phyloP scores from a whole-genome alignment of 2,797 vertebrate species.

The Muraenolepis orangiensis region DNA sequence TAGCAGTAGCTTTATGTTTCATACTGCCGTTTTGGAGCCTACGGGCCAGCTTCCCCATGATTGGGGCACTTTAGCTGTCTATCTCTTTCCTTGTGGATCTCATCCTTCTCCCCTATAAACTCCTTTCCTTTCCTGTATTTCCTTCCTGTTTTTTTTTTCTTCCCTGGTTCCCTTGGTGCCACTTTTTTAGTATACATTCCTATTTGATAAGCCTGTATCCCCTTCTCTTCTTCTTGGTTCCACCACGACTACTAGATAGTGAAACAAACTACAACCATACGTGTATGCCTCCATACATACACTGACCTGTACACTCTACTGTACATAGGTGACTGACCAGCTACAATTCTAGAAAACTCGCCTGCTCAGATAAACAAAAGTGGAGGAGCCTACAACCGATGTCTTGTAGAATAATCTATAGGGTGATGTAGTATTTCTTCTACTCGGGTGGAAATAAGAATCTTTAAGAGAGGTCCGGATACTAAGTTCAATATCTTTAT shows the following conservation, averaged over 20 bases:
- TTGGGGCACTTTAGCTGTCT: background rate
- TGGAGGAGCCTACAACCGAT: no score
- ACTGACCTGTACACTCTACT: background rate
- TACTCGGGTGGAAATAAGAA: no score
- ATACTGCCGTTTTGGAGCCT: background rate
- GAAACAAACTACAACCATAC: no score
- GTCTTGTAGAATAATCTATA: no score
- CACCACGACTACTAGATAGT: no score
- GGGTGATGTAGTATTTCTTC: no score
- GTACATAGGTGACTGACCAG: background rate
- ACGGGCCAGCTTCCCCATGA: background rate
- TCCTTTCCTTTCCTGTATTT: slow-evolving; percentile 1
- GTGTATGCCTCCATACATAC: no score
- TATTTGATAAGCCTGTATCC: slow-evolving; percentile 83
- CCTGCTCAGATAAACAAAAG: no score
- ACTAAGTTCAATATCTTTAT: no score
- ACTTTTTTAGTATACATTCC: slow-evolving; percentile 74
- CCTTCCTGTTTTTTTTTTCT: background rate
- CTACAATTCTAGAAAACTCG: no score
- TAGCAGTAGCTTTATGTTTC: background rate
- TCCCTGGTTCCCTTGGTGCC: background rate
- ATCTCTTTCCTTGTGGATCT: background rate
- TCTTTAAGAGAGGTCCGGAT: no score
- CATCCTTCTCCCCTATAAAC: background rate
- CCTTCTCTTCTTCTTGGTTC: slow-evolving; percentile 82